Evolutionary conservation across 2,797 vertebrate species (phyloP).

Genomic region (Acropternis orthonyx): DNA sequence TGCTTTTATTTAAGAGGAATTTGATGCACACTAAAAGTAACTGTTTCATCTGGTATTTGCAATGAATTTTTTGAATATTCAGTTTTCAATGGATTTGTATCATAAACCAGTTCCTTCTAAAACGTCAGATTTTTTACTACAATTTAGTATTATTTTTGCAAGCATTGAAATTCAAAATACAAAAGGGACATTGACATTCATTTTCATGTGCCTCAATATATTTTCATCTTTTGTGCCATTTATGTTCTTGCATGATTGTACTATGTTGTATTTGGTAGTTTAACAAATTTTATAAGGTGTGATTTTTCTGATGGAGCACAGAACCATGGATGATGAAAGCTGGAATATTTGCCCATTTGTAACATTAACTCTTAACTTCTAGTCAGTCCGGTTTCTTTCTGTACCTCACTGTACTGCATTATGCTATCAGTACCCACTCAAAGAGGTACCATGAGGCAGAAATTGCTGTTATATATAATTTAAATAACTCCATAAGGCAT

Average conservation of each 20-base stretch:
- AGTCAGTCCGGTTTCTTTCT: background rate
- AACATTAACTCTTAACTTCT: background rate
- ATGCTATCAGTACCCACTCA: background rate
- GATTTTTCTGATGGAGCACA: background rate
- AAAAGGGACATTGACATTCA: background rate
- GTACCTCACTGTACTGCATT: background rate
- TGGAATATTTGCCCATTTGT: background rate
- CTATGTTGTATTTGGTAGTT: background rate
- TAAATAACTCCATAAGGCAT: background rate
- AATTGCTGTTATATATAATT: background rate
- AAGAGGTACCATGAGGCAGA: background rate
- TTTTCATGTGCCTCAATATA: conserved; percentile 23
- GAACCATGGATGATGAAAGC: background rate
- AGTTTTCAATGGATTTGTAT: background rate
- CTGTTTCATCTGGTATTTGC: background rate
- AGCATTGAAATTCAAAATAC: background rate
- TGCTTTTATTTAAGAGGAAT: background rate
- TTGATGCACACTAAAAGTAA: background rate
- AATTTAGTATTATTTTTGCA: background rate
- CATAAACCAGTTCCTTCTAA: background rate
- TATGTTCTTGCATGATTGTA: conserved; percentile 19
- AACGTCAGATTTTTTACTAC: background rate
- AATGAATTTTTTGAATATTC: background rate
- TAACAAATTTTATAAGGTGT: background rate
- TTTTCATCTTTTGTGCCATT: conserved; percentile 38